Conservation (phyloP, 2,797 vertebrate species). For the Mareca penelope region DNA sequence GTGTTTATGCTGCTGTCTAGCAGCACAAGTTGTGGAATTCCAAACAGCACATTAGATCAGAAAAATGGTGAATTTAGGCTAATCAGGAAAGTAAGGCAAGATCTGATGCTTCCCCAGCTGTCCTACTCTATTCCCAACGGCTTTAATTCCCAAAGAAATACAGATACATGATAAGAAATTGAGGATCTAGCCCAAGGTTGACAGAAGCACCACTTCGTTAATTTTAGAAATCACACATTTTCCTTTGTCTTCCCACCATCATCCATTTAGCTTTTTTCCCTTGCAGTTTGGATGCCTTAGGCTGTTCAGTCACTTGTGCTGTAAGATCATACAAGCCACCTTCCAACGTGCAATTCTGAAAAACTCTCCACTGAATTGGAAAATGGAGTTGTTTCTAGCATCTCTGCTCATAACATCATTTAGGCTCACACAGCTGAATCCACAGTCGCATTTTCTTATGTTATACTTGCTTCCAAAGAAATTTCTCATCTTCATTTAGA, state of each 20-base stretch:
- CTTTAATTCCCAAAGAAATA: background rate
- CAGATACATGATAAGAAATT: background rate
- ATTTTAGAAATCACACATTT: background rate
- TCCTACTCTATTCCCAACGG: background rate
- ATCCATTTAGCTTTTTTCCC: background rate
- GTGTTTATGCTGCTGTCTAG: background rate
- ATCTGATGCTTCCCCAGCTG: background rate
- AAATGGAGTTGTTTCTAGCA: conserved; percentile 4
- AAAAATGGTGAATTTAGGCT: background rate
- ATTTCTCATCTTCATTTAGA: background rate
- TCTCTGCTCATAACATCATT: background rate
- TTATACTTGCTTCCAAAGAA: background rate
- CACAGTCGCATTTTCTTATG: background rate
- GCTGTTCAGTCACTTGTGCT: conserved; percentile 1
- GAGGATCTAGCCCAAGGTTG: background rate
- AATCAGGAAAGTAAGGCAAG: background rate
- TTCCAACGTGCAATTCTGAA: conserved; percentile 5
- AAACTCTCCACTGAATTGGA: conserved; percentile 17
- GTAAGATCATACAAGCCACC: background rate
- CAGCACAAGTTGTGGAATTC: background rate
- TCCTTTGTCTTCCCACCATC: background rate
- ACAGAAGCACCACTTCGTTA: background rate
- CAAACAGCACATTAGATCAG: background rate
- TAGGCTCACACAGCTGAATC: background rate
- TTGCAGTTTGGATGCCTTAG: background rate